Base-by-base conservation (phyloP, 92 coral and sea anemone genomes). In the Epizoanthus scotinus region DNA sequence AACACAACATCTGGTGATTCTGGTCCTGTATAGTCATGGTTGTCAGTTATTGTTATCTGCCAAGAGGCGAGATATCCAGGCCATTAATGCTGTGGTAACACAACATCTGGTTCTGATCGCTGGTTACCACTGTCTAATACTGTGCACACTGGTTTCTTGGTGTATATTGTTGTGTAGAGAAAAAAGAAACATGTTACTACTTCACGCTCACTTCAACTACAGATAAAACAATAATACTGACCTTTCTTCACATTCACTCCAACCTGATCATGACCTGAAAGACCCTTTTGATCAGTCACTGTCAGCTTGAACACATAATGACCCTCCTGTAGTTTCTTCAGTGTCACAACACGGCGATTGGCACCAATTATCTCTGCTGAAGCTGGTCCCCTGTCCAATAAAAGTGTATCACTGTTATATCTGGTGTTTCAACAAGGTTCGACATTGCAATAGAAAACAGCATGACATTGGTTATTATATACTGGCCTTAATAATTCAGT, bases 191-290 rank as follows among this genome's bases (percentile, higher is more conserved):
- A 59, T 13, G 70, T 29, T n/a, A 8, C 19, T n/a, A 8, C 19
- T 17, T 28, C 79, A 2, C n/a, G 22, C 6, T n/a, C 28, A 57
- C 40, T 29, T 21, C n/a, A 19, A 6, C 13, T 44, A 14, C 22
- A 19, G 52, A 47, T 47, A 47, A 47, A 44, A 0, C 7, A 44
- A 14, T 12, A 9, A 0, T 3, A 0, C 54, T 83, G 66, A 91
- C 99, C 99, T 89, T 90, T 95, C 83, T 95, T 95, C 15, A 95
- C 99, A 28, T 89, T 95, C 18, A 95, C 98, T 3, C 94, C 93
- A 40, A 95, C 99, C 8, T 75, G 79, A 56, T 93, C 99, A 20
- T 90, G 78, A 19, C 96, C 99, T 1, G 98, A 68, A 63, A 95
- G 91, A 6, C 99, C 99, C 79, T 91, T 95, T 81, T 83, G 88